A percentile compares a stretch with the other conserved stretches of the same genome.
Evolutionary conservation across 2,797 vertebrate species (phyloP).

Genomic region (Notamacropus eugenii): DNA sequence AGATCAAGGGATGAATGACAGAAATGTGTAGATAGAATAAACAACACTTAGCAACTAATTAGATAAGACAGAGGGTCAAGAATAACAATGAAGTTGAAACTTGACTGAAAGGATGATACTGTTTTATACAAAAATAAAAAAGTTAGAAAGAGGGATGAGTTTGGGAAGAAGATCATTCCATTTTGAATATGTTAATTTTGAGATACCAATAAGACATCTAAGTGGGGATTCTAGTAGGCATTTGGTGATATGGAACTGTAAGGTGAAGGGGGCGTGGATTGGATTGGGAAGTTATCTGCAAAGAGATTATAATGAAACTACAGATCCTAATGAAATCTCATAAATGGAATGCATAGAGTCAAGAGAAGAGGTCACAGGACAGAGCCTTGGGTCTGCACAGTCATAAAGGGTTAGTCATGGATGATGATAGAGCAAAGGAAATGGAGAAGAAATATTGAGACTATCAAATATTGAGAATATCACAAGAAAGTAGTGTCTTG

Average conservation of each 20-base stretch:
- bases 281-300: background rate
- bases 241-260: background rate
- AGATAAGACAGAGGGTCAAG: background rate
- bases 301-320: background rate
- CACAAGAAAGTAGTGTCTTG: background rate
- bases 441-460: background rate
- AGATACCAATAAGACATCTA: background rate
- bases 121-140: background rate
- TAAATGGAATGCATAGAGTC: background rate
- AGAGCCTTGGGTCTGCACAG: background rate
- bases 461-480: background rate
- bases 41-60: background rate
- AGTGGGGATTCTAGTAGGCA: background rate
- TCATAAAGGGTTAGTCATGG: background rate
- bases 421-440: background rate
- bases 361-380: background rate
- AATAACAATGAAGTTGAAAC: background rate
- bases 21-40: background rate
- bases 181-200: background rate
- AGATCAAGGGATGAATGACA: background rate
- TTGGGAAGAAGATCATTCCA: background rate
- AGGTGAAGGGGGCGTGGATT: background rate
- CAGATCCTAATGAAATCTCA: background rate
- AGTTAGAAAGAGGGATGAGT: background rate
- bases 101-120: background rate